Evolutionary conservation across 2,888 invertebrate genomes (phyloP).

Genomic region (Pardosa pseudoannulata): DNA sequence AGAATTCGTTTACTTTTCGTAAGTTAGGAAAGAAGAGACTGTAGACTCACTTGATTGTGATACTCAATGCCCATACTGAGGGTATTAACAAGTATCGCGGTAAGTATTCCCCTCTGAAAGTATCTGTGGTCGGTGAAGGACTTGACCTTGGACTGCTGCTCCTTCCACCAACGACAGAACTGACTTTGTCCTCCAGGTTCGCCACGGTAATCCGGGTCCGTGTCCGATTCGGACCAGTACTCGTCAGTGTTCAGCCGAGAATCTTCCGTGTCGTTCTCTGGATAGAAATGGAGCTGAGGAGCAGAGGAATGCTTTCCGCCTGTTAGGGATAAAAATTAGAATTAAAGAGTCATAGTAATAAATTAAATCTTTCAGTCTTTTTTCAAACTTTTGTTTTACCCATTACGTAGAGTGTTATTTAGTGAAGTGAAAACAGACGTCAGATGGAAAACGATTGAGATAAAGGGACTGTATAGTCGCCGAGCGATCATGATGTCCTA

Average conservation of each 20-base stretch:
- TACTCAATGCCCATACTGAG: constrained; percentile 99
- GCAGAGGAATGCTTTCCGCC: constrained; percentile 75
- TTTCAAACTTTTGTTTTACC: no score
- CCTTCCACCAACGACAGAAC: constrained; percentile 55
- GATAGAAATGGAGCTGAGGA: constrained; percentile 74
- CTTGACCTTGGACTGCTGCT: constrained; percentile 45
- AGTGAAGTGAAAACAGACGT: no score
- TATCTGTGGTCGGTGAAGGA: constrained; percentile 80
- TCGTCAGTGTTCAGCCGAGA: constrained; percentile 27
- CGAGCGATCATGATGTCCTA: no score
- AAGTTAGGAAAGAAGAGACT: no score
- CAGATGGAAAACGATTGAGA: no score
- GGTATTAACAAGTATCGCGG: constrained; percentile 98
- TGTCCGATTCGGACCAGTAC: constrained; percentile 48
- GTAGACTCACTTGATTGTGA: constrained; percentile 84
- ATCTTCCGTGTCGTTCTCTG: constrained; percentile 64
- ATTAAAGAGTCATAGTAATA: no score
- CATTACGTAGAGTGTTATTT: no score
- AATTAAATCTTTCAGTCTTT: no score
- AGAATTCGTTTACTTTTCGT: no score
- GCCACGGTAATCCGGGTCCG: constrained; percentile 5
- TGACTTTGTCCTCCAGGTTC: not conserved
- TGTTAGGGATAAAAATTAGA: no score
- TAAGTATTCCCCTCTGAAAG: constrained; percentile 96
- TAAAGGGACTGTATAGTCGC: no score